These are phyloP conservation scores for Monopterus albus DNA, from an alignment of 2,113 vertebrate species.

Conservation along the genomic window DNA sequence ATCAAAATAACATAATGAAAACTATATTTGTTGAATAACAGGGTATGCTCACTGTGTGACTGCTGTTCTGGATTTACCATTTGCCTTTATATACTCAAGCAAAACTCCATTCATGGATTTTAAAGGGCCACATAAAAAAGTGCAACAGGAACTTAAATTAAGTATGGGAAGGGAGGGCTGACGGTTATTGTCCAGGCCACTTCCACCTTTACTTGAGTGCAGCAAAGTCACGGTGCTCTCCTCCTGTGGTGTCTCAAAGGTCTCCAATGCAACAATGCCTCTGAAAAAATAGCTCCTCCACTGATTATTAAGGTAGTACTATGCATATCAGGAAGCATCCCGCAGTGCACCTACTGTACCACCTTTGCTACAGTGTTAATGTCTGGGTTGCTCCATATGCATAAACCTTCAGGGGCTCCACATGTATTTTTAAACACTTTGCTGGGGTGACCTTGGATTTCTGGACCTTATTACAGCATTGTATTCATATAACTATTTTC, in stretches of 20 bases:
- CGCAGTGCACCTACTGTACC: constrained; percentile 50
- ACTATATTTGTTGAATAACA: constrained; percentile 12
- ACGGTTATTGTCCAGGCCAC: constrained; percentile 70
- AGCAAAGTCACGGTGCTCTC: constrained; percentile 50
- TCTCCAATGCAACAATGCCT: constrained; percentile 69
- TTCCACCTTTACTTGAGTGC: constrained; percentile 71
- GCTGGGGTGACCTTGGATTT: constrained; percentile 61
- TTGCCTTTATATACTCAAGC: constrained; percentile 52
- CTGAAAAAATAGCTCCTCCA: constrained; percentile 76
- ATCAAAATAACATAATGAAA: background rate
- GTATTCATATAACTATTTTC: constrained; percentile 29
- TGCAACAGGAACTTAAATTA: constrained; percentile 71
- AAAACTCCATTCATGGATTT: constrained; percentile 70
- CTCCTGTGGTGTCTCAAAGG: constrained; percentile 76
- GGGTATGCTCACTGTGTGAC: background rate
- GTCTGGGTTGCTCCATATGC: constrained; percentile 62
- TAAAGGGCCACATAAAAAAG: constrained; percentile 47
- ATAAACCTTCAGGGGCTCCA: constrained; percentile 56
- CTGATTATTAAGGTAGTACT: constrained; percentile 64
- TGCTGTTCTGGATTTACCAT: constrained; percentile 45
- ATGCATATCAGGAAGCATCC: constrained; percentile 57
- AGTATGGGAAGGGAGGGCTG: constrained; percentile 74
- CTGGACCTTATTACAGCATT: constrained; percentile 47
- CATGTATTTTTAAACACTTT: constrained; percentile 64
- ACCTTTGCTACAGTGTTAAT: constrained; percentile 56